phyloP scores from a whole-genome alignment of 2,797 vertebrate genomes.

The Gadopsis bispinosus region DNA sequence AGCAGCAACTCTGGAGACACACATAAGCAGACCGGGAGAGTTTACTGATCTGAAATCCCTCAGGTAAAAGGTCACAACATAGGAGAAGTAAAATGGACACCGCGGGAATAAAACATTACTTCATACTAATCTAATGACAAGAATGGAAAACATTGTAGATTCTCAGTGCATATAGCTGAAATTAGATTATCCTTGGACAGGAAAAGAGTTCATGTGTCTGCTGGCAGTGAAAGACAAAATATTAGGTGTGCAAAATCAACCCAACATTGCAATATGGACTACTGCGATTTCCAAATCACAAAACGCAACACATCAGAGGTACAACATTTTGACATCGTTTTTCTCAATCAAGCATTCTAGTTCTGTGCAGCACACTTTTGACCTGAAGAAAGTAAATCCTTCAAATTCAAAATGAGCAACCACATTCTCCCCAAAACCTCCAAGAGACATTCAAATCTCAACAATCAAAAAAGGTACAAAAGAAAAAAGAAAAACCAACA shows the following conservation, averaged over 20 bases:
- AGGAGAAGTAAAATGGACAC: slow-evolving; percentile 26
- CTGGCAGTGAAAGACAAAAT: slow-evolving; percentile 32
- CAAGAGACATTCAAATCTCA: background rate
- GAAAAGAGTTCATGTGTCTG: slow-evolving; percentile 20
- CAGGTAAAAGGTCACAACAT: slow-evolving; percentile 28
- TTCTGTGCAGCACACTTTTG: slow-evolving; percentile 6
- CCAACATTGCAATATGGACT: slow-evolving; percentile 22
- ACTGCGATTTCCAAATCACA: slow-evolving; percentile 45
- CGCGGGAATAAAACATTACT: slow-evolving; percentile 14
- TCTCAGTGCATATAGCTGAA: slow-evolving; percentile 27
- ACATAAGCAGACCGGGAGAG: slow-evolving; percentile 6
- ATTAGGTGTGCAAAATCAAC: slow-evolving; percentile 35
- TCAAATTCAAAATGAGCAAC: background rate
- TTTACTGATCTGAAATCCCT: slow-evolving; percentile 29
- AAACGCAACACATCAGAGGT: background rate
- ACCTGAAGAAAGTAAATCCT: slow-evolving; percentile 2
- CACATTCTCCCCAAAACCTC: background rate
- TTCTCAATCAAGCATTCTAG: slow-evolving; percentile 7
- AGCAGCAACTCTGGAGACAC: slow-evolving; percentile 53
- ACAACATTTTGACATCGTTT: background rate
- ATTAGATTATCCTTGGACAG: slow-evolving; percentile 39
- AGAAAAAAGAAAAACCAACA: background rate
- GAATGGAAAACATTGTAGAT: slow-evolving; percentile 23
- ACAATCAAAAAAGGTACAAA: slow-evolving; percentile 1
- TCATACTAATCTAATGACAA: slow-evolving; percentile 49